phyloP scores from a whole-genome alignment of 2,888 invertebrate species.

The Lepidocyrtinus sp. region DNA sequence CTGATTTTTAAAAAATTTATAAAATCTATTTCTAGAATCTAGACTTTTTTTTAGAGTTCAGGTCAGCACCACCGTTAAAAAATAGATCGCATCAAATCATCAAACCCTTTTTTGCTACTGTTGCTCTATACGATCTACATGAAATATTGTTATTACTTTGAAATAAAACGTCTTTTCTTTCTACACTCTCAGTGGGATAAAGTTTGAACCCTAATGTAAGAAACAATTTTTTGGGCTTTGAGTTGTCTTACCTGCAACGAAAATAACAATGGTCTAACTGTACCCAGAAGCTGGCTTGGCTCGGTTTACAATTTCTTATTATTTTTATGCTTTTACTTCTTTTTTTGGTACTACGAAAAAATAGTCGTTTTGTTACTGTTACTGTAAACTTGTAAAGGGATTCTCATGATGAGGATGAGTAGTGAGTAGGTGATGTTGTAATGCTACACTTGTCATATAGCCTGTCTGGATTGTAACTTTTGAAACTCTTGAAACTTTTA shows the following conservation, averaged over 20 bases:
- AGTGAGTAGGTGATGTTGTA: constrained; percentile 1
- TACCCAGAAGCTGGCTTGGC: constrained; percentile 26
- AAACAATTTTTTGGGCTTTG: background rate
- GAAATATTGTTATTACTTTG: constrained; percentile 36
- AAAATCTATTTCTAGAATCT: no score
- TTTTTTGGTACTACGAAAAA: constrained; percentile 11
- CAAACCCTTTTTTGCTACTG: background rate
- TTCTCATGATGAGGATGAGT: background rate
- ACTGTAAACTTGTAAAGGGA: background rate
- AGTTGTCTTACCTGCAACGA: constrained; percentile 6
- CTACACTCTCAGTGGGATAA: constrained; percentile 41
- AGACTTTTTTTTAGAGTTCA: background rate
- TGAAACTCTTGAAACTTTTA: background rate
- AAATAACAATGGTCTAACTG: constrained; percentile 16
- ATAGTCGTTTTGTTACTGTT: background rate
- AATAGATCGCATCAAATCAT: no score
- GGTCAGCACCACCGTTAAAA: no score
- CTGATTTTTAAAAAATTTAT: no score
- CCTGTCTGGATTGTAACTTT: constrained; percentile 18
- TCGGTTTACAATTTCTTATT: constrained; percentile 1
- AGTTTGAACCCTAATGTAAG: constrained; percentile 28
- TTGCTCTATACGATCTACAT: constrained; percentile 1
- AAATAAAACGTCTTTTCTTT: constrained; percentile 57
- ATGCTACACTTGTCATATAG: constrained; percentile 2
- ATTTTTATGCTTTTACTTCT: constrained; percentile 16